These are phyloP conservation scores for Hepsetus odoe DNA, from an alignment of 2,113 vertebrate species.

Conservation along the genomic window DNA sequence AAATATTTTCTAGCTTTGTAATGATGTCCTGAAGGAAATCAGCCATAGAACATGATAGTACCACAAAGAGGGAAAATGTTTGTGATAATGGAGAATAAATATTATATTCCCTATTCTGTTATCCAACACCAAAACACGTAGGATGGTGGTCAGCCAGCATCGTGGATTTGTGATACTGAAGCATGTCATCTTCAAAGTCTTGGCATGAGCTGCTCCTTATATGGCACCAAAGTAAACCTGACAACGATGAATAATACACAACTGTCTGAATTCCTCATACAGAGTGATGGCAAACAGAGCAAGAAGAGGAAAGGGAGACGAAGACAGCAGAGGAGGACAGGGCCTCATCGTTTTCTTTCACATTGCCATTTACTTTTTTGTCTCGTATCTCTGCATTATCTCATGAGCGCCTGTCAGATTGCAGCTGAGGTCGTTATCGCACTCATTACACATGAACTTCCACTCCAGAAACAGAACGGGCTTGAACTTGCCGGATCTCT, in stretches of 20 bases:
- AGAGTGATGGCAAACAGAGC: slow-evolving; percentile 4
- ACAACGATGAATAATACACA: background rate
- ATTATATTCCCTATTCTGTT: background rate
- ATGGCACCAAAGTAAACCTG: background rate
- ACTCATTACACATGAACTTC: slow-evolving; percentile 28
- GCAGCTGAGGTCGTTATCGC: slow-evolving; percentile 7
- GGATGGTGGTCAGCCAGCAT: background rate
- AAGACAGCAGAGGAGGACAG: background rate
- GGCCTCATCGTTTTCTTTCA: slow-evolving; percentile 32
- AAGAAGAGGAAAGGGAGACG: slow-evolving; percentile 9
- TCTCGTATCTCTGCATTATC: slow-evolving; percentile 14
- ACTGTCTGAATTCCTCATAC: background rate
- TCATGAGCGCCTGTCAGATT: slow-evolving; percentile 20
- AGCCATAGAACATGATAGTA: background rate
- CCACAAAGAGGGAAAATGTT: slow-evolving; percentile 1
- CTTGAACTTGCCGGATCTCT: background rate
- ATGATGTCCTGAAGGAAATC: background rate
- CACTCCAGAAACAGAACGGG: slow-evolving; percentile 9
- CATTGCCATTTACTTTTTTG: background rate
- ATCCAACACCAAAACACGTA: background rate
- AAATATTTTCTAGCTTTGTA: background rate
- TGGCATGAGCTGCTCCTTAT: background rate
- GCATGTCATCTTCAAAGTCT: background rate
- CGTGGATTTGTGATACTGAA: background rate
- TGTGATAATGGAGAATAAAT: slow-evolving; percentile 4